phyloP scores from a whole-genome alignment of 2,113 vertebrate genomes.

The Excalfactoria chinensis region DNA sequence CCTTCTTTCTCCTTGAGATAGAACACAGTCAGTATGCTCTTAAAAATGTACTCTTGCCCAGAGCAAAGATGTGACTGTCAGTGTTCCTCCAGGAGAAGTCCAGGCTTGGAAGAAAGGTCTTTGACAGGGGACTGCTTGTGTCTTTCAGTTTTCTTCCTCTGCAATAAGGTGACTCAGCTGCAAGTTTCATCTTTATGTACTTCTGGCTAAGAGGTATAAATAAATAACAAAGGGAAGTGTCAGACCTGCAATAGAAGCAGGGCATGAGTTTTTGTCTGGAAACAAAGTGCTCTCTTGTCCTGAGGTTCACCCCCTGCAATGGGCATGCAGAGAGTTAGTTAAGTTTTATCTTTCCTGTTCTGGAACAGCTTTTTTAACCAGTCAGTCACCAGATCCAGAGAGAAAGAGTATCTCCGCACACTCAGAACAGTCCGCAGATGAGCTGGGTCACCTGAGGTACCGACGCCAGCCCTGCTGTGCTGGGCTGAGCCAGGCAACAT shows the following conservation, averaged over 20 bases:
- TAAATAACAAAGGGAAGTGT: neutral
- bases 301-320: neutral
- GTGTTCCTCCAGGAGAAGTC: neutral
- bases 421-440: rapidly evolving
- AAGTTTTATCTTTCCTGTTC: neutral
- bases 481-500: neutral
- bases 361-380: neutral
- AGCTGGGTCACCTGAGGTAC: neutral
- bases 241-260: neutral
- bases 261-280: neutral
- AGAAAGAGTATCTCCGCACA: neutral
- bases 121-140: neutral
- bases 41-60: neutral
- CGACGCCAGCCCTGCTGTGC: neutral
- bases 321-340: too few species aligned
- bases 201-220: neutral
- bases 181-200: too few species aligned
- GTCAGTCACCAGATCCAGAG: neutral
- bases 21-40: neutral
- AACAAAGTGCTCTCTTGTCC: neutral
- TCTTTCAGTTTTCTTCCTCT: neutral
- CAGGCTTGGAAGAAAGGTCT: neutral
- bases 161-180: neutral
- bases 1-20: neutral
- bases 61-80: rapidly evolving